Evolutionary conservation across 2,797 vertebrate genomes (phyloP).

Genomic region (Urophycis tenuis): DNA sequence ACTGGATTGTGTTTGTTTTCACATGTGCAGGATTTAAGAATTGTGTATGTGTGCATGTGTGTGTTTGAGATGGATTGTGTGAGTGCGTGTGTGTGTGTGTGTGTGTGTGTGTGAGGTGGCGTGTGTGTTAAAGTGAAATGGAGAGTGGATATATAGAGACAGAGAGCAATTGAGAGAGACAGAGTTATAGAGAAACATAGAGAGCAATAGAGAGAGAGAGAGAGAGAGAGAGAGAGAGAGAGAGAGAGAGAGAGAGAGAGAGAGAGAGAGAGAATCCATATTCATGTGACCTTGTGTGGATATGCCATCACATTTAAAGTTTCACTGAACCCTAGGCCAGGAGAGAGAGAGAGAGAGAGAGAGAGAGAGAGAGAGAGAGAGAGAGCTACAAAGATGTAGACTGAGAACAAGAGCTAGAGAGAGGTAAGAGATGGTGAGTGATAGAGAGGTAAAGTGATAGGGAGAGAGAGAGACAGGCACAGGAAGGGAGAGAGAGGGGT

Average conservation of each 20-base stretch:
- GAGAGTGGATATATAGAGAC: background rate
- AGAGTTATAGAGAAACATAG: background rate
- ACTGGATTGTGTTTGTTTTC: conserved; percentile 23
- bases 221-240: background rate
- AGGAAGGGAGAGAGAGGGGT: conserved; percentile 58
- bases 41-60: conserved; percentile 5
- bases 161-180: background rate
- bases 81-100: conserved; percentile 33
- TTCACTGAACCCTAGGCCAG: conserved; percentile 54
- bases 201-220: background rate
- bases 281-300: conserved; percentile 88
- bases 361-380: conserved; percentile 45
- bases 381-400: too few relatives aligned
- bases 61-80: too few relatives aligned
- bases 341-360: conserved; percentile 59
- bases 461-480: conserved; percentile 48
- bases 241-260: too few relatives aligned
- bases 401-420: too few relatives aligned
- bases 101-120: background rate
- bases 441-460: conserved; percentile 56
- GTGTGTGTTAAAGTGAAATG: background rate
- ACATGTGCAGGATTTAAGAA: too few relatives aligned
- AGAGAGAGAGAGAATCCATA: too few relatives aligned
- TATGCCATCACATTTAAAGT: conserved; percentile 62
- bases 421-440: too few relatives aligned